A percentile compares a stretch with the other conserved stretches of the same genome.
Evolutionary conservation across 2,113 vertebrate genomes (phyloP).

Genomic region (Xenopus borealis): DNA sequence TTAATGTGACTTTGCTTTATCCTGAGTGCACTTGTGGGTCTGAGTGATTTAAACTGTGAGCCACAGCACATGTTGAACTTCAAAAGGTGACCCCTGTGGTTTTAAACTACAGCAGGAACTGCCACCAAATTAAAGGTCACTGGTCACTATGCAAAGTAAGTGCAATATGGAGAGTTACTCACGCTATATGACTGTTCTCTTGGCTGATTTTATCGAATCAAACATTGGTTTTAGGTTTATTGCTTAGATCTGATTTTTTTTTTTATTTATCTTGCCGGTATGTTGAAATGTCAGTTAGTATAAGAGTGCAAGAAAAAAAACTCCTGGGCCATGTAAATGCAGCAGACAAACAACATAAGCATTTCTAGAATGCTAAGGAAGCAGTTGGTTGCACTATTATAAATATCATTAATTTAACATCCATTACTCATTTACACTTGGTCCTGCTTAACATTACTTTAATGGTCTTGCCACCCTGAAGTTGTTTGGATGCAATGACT

Average conservation of each 20-base stretch:
- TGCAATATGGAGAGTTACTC: background rate
- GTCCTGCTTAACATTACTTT: background rate
- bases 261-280: too few species aligned
- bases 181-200: conserved; percentile 1
- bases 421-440: background rate
- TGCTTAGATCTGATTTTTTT: too few species aligned
- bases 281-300: too few species aligned
- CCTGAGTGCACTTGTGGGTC: background rate
- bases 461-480: background rate
- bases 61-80: conserved; percentile 19
- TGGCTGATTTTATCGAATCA: background rate
- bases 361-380: too few species aligned
- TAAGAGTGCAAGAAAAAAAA: too few species aligned
- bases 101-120: background rate
- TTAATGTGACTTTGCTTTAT: conserved; percentile 5
- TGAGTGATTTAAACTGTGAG: conserved; percentile 4
- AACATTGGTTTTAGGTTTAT: too few species aligned
- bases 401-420: background rate
- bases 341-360: too few species aligned
- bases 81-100: conserved; percentile 24
- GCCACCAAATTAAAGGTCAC: conserved; percentile 23
- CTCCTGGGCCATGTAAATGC: too few species aligned
- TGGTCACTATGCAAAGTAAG: conserved; percentile 25
- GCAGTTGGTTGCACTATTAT: background rate
- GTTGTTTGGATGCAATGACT: background rate